These are phyloP conservation scores for Tragelaphus imberbis DNA, from an alignment of 2,113 vertebrate genomes.

Conservation along the genomic window DNA sequence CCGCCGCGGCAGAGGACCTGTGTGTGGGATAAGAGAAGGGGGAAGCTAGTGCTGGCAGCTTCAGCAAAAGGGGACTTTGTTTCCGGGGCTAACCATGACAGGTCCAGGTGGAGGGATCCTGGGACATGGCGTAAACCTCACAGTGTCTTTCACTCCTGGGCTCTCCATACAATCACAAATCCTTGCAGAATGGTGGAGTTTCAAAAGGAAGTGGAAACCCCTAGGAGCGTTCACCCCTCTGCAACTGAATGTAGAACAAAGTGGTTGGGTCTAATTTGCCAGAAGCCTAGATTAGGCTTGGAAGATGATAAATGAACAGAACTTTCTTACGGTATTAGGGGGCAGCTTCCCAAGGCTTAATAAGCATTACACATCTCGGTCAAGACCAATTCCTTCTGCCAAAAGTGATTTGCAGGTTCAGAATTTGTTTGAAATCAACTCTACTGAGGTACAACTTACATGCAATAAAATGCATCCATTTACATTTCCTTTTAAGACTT, in stretches of 20 bases:
- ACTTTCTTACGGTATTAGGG: constrained; percentile 38
- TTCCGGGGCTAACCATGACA: constrained; percentile 20
- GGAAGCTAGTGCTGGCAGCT: constrained; percentile 3
- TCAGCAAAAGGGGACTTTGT: constrained; percentile 54
- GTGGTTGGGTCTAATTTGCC: constrained; percentile 66
- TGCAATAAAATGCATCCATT: not conserved
- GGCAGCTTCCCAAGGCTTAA: constrained; percentile 37
- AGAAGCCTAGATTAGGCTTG: constrained; percentile 61
- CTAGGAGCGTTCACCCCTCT: not conserved
- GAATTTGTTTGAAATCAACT: constrained; percentile 20
- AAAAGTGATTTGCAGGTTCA: constrained; percentile 13
- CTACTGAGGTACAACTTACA: constrained; percentile 1
- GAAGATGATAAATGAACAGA: constrained; percentile 66
- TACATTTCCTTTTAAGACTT: constrained; percentile 29
- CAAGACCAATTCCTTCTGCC: not conserved
- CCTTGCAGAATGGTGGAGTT: not conserved
- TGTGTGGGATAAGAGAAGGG: not conserved
- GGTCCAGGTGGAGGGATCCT: not conserved
- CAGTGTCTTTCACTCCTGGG: not conserved
- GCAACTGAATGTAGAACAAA: constrained; percentile 48
- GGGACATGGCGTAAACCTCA: not conserved
- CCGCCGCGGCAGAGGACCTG: not conserved
- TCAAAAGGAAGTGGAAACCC: not conserved
- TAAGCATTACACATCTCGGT: not conserved
- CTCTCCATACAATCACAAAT: not conserved